These are phyloP conservation scores for Pedicia rivosa DNA, from an alignment of 2,888 invertebrate genomes.

Conservation along the genomic window DNA sequence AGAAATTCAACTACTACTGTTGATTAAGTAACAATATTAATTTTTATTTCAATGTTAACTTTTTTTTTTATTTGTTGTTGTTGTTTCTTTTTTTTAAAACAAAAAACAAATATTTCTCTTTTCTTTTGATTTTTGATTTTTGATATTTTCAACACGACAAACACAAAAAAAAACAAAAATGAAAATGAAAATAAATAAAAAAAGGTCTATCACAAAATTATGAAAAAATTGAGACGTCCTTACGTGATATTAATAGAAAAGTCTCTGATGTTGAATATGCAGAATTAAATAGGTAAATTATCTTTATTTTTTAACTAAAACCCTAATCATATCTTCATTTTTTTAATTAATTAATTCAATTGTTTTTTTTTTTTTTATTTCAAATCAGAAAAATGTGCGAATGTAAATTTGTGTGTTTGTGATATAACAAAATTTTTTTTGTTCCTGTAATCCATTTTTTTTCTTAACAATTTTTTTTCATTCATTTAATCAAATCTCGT, in stretches of 20 bases:
- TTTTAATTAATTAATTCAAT: too few species aligned
- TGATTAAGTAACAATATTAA: too few species aligned
- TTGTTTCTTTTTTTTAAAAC: constrained; percentile 5
- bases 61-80: too few species aligned
- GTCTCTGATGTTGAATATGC: constrained; percentile 48
- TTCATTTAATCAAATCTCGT: too few species aligned
- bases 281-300: constrained; percentile 44
- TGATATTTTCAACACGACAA: constrained; percentile 6
- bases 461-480: too few species aligned
- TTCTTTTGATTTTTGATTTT: constrained; percentile 7
- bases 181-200: too few species aligned
- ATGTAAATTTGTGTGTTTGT: constrained; percentile 9
- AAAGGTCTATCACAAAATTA: constrained; percentile 71
- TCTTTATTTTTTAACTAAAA: too few species aligned
- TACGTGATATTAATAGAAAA: constrained; percentile 53
- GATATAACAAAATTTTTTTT: too few species aligned
- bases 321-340: too few species aligned
- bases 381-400: constrained; percentile 9
- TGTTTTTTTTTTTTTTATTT: constrained; percentile 1
- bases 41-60: constrained; percentile 8
- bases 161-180: background rate
- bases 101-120: constrained; percentile 6
- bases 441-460: too few species aligned
- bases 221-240: constrained; percentile 59
- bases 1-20: too few species aligned